Evolutionary conservation across 2,797 vertebrate species (phyloP).

Genomic region (Taenioides sp.): DNA sequence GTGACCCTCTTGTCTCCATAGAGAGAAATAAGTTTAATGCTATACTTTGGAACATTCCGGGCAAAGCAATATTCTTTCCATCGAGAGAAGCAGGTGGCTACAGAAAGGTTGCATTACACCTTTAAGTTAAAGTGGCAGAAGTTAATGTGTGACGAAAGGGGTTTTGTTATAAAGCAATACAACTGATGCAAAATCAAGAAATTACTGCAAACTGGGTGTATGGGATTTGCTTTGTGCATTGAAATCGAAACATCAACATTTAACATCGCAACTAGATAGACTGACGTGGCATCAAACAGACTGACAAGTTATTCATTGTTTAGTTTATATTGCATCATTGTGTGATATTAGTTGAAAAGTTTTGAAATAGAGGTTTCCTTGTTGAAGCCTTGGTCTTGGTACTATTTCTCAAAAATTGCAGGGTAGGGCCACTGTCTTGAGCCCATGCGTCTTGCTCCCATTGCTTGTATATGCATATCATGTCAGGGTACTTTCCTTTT

Average conservation of each 20-base stretch:
- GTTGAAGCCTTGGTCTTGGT: not conserved
- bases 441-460: not conserved
- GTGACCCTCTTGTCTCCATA: too few relatives aligned
- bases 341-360: not conserved
- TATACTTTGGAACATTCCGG: too few relatives aligned
- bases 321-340: not conserved
- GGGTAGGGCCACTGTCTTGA: not conserved
- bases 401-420: not conserved
- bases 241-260: not conserved
- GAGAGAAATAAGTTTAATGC: too few relatives aligned
- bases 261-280: not conserved
- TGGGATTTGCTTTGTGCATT: not conserved
- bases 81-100: too few relatives aligned
- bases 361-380: not conserved
- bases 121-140: too few relatives aligned
- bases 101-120: too few relatives aligned
- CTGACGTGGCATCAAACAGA: not conserved
- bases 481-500: conserved; percentile 34
- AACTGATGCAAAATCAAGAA: not conserved
- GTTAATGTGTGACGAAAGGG: not conserved
- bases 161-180: not conserved
- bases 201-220: not conserved
- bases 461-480: conserved; percentile 17
- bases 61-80: too few relatives aligned
- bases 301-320: not conserved